Conservation (phyloP, 1,140 invertebrate species). For the Anoplolepis gracilipes region DNA sequence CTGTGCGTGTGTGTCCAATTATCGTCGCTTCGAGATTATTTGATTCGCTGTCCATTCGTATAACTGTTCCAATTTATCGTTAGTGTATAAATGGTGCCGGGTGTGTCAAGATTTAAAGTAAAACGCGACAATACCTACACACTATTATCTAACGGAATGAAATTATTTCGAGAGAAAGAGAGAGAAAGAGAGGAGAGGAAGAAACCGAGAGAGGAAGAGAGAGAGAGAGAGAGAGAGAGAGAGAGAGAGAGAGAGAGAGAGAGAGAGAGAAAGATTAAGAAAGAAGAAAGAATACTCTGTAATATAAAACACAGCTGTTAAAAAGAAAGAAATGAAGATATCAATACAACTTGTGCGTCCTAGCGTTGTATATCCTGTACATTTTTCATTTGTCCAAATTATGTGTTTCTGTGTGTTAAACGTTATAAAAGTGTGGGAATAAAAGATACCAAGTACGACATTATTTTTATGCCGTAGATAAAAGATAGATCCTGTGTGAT, state of each 20-base stretch:
- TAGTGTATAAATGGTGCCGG: slow-evolving; percentile 28
- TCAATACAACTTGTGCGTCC: slow-evolving; percentile 31
- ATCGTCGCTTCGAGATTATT: slow-evolving; percentile 39
- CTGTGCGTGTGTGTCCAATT: slow-evolving; percentile 14
- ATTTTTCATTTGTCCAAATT: slow-evolving; percentile 54
- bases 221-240: neutral
- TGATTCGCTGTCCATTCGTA: slow-evolving; percentile 40
- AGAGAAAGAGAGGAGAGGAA: neutral
- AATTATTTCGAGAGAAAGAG: neutral
- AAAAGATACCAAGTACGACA: slow-evolving; percentile 44
- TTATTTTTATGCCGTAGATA: slow-evolving; percentile 40
- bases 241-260: slow-evolving; percentile 13
- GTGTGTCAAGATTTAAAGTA: slow-evolving; percentile 48
- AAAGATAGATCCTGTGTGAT: slow-evolving; percentile 6
- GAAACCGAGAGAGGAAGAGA: neutral
- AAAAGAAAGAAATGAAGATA: slow-evolving; percentile 24
- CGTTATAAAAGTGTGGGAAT: slow-evolving; percentile 56
- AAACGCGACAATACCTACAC: slow-evolving; percentile 56
- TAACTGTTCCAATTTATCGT: slow-evolving; percentile 32
- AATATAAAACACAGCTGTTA: slow-evolving; percentile 48
- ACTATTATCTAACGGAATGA: slow-evolving; percentile 37
- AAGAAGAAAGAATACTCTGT: slow-evolving; percentile 45
- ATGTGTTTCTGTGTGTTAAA: slow-evolving; percentile 56
- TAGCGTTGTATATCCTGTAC: slow-evolving; percentile 26
- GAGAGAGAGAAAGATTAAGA: slow-evolving; percentile 20